Percentiles rank a stretch among this genome's conserved stretches.
Evolutionary conservation across 2,797 vertebrate genomes (phyloP).

Genomic region (Brachymystax lenok): DNA sequence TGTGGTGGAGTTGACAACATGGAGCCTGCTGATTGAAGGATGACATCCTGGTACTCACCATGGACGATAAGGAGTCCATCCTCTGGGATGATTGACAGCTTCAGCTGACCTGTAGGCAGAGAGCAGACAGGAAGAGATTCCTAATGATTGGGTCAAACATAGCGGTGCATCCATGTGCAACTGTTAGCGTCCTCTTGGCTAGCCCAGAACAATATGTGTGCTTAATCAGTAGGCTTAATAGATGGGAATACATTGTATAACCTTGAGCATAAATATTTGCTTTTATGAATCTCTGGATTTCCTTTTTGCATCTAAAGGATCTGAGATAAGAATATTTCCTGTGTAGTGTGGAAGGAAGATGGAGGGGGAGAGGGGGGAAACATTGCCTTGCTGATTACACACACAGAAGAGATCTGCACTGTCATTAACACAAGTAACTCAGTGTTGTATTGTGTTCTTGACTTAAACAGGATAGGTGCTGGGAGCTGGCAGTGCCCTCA

Average conservation of each 20-base stretch:
- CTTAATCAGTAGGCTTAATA: too few species aligned
- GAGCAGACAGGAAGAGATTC: slow-evolving; percentile 8
- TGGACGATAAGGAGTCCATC: slow-evolving; percentile 63
- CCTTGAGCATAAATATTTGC: too few species aligned
- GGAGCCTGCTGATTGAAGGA: neutral
- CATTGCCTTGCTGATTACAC: neutral
- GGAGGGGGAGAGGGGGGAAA: neutral
- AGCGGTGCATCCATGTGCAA: too few species aligned
- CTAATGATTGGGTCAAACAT: neutral
- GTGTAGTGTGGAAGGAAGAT: slow-evolving; percentile 30
- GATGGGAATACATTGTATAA: too few species aligned
- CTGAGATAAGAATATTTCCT: neutral
- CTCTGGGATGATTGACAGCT: slow-evolving; percentile 64
- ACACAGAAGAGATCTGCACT: neutral
- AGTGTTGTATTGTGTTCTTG: too few species aligned
- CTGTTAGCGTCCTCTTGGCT: too few species aligned
- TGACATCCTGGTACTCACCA: slow-evolving; percentile 60
- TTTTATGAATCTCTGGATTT: neutral
- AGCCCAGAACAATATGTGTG: too few species aligned
- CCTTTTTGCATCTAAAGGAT: neutral
- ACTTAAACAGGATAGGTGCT: too few species aligned
- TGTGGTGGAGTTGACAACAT: neutral
- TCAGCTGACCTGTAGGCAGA: slow-evolving; percentile 67
- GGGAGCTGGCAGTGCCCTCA: neutral
- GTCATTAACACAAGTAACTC: too few species aligned